A percentile compares a stretch with the other conserved stretches of the same genome.
phyloP scores from a whole-genome alignment of 2,888 invertebrate species.

The Dryobota labecula region DNA sequence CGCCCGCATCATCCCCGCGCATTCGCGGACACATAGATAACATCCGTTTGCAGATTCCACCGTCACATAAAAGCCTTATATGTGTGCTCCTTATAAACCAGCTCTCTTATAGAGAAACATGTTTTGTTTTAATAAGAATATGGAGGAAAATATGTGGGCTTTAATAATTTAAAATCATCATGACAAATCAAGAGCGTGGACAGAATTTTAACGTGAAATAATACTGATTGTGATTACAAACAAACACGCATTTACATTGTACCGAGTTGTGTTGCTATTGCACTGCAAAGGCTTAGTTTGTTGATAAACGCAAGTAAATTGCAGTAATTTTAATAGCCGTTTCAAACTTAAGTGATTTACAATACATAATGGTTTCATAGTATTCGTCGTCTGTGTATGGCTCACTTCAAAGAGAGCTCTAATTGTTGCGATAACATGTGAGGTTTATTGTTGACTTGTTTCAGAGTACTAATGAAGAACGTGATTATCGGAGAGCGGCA shows the following conservation, averaged over 20 bases:
- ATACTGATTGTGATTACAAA: slow-evolving; percentile 40
- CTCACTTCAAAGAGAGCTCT: slow-evolving; percentile 60
- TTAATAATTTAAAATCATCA: slow-evolving; percentile 31
- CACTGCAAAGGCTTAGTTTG: slow-evolving; percentile 35
- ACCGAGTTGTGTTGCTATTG: slow-evolving; percentile 15
- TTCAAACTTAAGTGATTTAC: slow-evolving; percentile 50
- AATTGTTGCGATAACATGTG: slow-evolving; percentile 70
- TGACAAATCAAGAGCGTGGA: slow-evolving; percentile 45
- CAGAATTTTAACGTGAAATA: slow-evolving; percentile 37
- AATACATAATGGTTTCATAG: slow-evolving; percentile 57
- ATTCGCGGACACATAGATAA: slow-evolving; percentile 82
- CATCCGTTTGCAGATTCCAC: slow-evolving; percentile 81
- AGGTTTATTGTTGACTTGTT: slow-evolving; percentile 73
- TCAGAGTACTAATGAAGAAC: slow-evolving; percentile 73
- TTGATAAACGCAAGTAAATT: slow-evolving; percentile 54
- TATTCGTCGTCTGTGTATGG: slow-evolving; percentile 49
- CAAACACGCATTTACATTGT: slow-evolving; percentile 17
- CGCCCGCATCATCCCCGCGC: slow-evolving; percentile 89
- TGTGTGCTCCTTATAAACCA: slow-evolving; percentile 54
- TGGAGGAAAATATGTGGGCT: slow-evolving; percentile 44
- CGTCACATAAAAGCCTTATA: slow-evolving; percentile 67
- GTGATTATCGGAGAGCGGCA: slow-evolving; percentile 73
- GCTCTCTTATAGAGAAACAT: slow-evolving; percentile 53
- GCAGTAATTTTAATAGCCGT: slow-evolving; percentile 51
- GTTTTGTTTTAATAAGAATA: slow-evolving; percentile 60